These are phyloP conservation scores for Dendrocincla fuliginosa DNA, from an alignment of 2,797 vertebrate species.

Conservation along the genomic window DNA sequence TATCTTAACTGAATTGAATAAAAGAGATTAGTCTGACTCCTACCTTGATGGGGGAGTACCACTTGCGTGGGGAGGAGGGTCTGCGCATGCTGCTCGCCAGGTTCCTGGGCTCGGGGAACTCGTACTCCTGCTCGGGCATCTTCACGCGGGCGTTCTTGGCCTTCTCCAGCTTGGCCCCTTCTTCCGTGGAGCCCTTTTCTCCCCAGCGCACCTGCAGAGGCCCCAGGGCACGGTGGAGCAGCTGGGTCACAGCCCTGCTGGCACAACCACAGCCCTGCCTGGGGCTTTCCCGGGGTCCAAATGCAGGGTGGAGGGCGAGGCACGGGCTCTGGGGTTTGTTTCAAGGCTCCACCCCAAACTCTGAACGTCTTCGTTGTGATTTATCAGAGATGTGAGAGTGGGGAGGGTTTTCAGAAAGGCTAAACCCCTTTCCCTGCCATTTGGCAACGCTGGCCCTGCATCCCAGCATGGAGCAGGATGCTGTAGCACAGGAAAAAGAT, in stretches of 20 bases:
- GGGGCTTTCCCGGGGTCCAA: fast-evolving
- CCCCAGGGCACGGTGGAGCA: neutral
- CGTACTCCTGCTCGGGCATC: slow-evolving; percentile 95
- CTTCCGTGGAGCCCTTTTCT: slow-evolving; percentile 96
- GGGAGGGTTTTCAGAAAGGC: neutral
- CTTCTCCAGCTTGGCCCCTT: slow-evolving; percentile 96
- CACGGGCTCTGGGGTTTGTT: neutral
- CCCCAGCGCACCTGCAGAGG: slow-evolving; percentile 93
- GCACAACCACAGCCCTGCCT: too few relatives aligned
- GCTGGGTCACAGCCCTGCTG: neutral
- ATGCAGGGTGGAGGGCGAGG: neutral
- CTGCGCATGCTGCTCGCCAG: slow-evolving; percentile 87
- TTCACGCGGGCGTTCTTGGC: slow-evolving; percentile 97
- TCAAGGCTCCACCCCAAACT: neutral
- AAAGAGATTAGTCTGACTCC: too few relatives aligned
- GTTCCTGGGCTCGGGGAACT: slow-evolving; percentile 78
- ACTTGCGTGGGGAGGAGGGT: slow-evolving; percentile 84
- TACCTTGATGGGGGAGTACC: slow-evolving; percentile 98
- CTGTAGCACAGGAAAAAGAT: neutral
- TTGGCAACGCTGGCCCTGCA: neutral
- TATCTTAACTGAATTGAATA: too few relatives aligned
- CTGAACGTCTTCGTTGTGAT: neutral
- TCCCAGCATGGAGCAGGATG: neutral
- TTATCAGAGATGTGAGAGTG: neutral
- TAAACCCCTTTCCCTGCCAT: neutral